Base-by-base conservation (phyloP, 2,797 vertebrate genomes). In the Oreochromis mossambicus region DNA sequence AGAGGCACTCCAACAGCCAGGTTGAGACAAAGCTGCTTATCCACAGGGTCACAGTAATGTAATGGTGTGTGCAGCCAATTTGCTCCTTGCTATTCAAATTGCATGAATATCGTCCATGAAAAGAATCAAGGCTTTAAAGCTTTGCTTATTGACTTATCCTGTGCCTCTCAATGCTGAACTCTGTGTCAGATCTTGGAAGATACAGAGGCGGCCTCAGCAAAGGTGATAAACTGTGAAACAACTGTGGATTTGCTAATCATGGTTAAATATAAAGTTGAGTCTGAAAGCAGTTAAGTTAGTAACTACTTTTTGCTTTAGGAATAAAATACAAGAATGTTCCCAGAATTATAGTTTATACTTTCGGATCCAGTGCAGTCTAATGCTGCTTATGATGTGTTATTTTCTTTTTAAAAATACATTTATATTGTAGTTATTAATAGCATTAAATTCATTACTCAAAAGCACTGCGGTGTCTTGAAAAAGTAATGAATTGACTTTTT, bases 21-120 rank as follows among this genome's bases (percentile, higher is more conserved):
- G 92, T 88, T 92, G 89, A 95, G 88, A 94, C 91, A 94, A 94
- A 95, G 94, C 94, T 88, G 91, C 95, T 95, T 95, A 95, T 93
- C 92, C 94, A 88, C 68, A 7, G 90, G 91, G 94, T 94, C 91
- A 91, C 84, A 90, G 85, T 86, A 92, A 93, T 91, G 89, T 88
- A 94, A 94, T 92, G 88, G 88, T 87, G 88, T 90, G 86, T 86
- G 90, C 83, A 87, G 90, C 91, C 92, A 93, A 92, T 94, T 95
- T 93, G 86, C 88, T 89, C 85, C 80, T 88, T 91, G 79, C 88
- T 87, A 89, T 91, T 93, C 89, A 92, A 83, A 54, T 73, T 77
- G 89, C 88, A 88, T 87, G 87, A 92, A 88, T 92, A 89, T 92
- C 79, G 89, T 91, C 86, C 88, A 88, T 56, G 89, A 89, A 80